Percentiles rank a stretch among this genome's conserved stretches.
phyloP scores from a whole-genome alignment of 2,797 vertebrate genomes.

The Hypotaenidia philippensis region DNA sequence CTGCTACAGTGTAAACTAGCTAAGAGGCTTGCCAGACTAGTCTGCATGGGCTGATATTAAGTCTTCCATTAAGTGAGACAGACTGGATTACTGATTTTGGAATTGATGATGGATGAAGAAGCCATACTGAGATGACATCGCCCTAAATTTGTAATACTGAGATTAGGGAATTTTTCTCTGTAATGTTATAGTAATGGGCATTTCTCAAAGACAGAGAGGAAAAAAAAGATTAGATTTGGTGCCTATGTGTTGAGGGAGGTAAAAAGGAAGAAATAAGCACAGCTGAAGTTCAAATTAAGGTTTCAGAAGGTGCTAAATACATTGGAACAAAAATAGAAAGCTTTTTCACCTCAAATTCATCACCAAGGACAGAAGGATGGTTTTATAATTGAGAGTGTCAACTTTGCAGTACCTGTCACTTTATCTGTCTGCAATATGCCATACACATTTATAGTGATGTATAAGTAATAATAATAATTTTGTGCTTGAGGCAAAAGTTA shows the following conservation, averaged over 20 bases:
- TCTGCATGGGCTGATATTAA: constrained; percentile 67
- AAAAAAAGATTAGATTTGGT: constrained; percentile 52
- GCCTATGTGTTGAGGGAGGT: background rate
- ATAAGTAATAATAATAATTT: constrained; percentile 72
- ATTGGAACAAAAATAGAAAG: constrained; percentile 39
- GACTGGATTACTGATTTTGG: constrained; percentile 63
- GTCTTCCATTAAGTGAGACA: constrained; percentile 69
- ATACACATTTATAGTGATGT: constrained; percentile 50
- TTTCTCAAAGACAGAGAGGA: constrained; percentile 41
- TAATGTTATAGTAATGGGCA: constrained; percentile 38
- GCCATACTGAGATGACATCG: constrained; percentile 31
- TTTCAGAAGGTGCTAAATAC: constrained; percentile 48
- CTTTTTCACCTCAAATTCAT: constrained; percentile 60
- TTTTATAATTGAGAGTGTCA: constrained; percentile 63
- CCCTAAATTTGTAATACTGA: constrained; percentile 43
- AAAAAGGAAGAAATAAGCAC: constrained; percentile 20
- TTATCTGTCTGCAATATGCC: constrained; percentile 61
- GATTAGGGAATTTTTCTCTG: constrained; percentile 47
- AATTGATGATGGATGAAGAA: constrained; percentile 70
- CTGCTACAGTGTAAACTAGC: constrained; percentile 19
- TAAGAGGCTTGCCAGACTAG: constrained; percentile 43
- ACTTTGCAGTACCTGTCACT: constrained; percentile 47
- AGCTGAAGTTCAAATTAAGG: constrained; percentile 60
- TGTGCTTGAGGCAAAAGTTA: constrained; percentile 42
- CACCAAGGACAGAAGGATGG: constrained; percentile 59